Evolutionary conservation across 2,797 vertebrate species (phyloP), one percentile per base, ranked within the genome.

Genomic region (Ciconia nigra): DNA sequence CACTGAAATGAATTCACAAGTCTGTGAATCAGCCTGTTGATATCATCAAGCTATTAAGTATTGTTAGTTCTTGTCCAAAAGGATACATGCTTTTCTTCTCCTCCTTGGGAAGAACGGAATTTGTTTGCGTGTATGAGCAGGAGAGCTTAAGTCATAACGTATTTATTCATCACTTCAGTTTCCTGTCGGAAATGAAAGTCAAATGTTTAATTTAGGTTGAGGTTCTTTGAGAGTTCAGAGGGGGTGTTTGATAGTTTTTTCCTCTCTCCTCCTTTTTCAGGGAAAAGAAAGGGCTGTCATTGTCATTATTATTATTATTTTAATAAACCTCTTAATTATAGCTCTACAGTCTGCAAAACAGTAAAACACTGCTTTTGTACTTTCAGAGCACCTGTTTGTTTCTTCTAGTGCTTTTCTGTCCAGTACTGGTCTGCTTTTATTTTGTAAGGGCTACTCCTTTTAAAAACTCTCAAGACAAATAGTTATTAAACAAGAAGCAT

Each of bases 11-110:
- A 96, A 92, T 87, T 94, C 85, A 83, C 58, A 85, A 93, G 83
- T 83, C 84, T 73, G 57, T 95, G 88, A 96, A 96, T 96, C 93
- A 91, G 79, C 82, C 84, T 97, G 96, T 93, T 97, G 95, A 92
- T 96, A 94, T 73, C 89, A 89, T 96, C 93, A 96, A 89, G 89
- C 84, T 93, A 66, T 54, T 92, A 89, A 71, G 93, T 91, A 92
- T 96, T 96, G 96, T 97, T 96, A 93, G 28, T 57, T 93, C 83
- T 86, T 79, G 79, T 88, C 76, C 66, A 83, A 73, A 95, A 93
- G 92, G 96, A 96, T 95, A 89, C 20, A 92, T 87, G 76, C 79
- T 88, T 96, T 96, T 94, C 71, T 96, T 89, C 65, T 94, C 13
- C 77, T 96, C 55, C 76, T 91, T 72, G 84, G 55, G 76, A 97